phyloP scores from a whole-genome alignment of 2,888 invertebrate species.

The Notocelia uddmanniana region DNA sequence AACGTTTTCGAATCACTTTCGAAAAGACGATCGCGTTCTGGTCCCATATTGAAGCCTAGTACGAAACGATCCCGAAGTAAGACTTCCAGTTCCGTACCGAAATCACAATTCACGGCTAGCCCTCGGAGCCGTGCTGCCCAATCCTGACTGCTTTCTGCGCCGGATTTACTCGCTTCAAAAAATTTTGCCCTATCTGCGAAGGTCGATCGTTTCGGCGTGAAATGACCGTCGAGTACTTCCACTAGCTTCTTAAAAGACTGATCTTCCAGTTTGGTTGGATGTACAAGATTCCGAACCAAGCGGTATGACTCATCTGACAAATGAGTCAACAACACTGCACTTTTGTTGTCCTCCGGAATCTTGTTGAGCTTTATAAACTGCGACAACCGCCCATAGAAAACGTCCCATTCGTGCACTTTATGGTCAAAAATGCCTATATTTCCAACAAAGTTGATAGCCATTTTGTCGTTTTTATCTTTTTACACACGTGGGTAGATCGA shows the following conservation, averaged over 20 bases:
- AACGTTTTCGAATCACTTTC: too few relatives aligned
- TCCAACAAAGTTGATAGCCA: too few relatives aligned
- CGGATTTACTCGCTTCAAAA: slow-evolving; percentile 45
- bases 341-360: slow-evolving; percentile 16
- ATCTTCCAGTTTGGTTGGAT: slow-evolving; percentile 40
- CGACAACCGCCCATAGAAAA: slow-evolving; percentile 20
- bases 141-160: slow-evolving; percentile 3
- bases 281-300: slow-evolving; percentile 37
- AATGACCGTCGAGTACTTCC: slow-evolving; percentile 40
- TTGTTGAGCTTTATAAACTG: slow-evolving; percentile 45
- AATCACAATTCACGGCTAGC: neutral
- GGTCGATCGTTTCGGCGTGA: slow-evolving; percentile 47
- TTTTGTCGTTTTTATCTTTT: too few relatives aligned
- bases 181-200: slow-evolving; percentile 50
- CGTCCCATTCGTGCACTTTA: slow-evolving; percentile 11
- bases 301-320: slow-evolving; percentile 49
- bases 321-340: slow-evolving; percentile 44
- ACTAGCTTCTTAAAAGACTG: slow-evolving; percentile 28
- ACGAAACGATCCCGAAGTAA: neutral
- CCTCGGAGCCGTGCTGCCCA: slow-evolving; percentile 7
- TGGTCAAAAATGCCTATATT: slow-evolving; percentile 9
- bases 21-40: too few relatives aligned
- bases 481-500: too few relatives aligned
- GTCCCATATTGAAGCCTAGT: too few relatives aligned
- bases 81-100: neutral